These are phyloP conservation scores for Thunnus albacares DNA, from an alignment of 2,797 vertebrate genomes.

Conservation along the genomic window DNA sequence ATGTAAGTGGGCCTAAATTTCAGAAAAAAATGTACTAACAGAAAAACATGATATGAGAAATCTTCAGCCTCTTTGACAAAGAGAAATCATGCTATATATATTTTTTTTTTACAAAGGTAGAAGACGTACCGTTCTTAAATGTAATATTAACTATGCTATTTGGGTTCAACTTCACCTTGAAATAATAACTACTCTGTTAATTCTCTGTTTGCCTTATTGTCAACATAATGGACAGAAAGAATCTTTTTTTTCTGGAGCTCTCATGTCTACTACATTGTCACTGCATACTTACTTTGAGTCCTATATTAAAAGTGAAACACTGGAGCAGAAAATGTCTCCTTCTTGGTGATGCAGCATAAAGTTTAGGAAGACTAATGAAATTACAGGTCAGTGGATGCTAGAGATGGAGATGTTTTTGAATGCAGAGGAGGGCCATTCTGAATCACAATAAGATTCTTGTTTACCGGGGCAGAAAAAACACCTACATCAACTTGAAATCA, in stretches of 20 bases:
- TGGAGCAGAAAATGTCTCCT: conserved; percentile 16
- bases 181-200: conserved; percentile 34
- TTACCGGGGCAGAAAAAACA: conserved; percentile 1
- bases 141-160: conserved; percentile 11
- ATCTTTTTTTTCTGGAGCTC: conserved; percentile 20
- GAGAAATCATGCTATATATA: neutral
- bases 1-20: neutral
- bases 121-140: conserved; percentile 19
- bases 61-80: neutral
- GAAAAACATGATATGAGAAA: neutral
- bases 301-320: conserved; percentile 16
- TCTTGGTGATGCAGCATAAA: conserved; percentile 22
- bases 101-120: conserved; percentile 2
- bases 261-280: conserved; percentile 26
- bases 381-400: conserved; percentile 14
- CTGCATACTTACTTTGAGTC: conserved; percentile 17
- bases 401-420: conserved; percentile 21
- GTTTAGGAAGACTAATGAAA: conserved; percentile 30
- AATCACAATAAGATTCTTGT: conserved; percentile 22
- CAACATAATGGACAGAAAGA: conserved; percentile 42
- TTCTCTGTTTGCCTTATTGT: conserved; percentile 32
- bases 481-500: conserved; percentile 30
- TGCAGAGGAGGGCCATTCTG: conserved; percentile 1
- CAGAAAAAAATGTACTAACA: neutral
- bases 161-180: conserved; percentile 21